Conservation (phyloP, 1,140 invertebrate species). For the Diploscapter pachys region DNA sequence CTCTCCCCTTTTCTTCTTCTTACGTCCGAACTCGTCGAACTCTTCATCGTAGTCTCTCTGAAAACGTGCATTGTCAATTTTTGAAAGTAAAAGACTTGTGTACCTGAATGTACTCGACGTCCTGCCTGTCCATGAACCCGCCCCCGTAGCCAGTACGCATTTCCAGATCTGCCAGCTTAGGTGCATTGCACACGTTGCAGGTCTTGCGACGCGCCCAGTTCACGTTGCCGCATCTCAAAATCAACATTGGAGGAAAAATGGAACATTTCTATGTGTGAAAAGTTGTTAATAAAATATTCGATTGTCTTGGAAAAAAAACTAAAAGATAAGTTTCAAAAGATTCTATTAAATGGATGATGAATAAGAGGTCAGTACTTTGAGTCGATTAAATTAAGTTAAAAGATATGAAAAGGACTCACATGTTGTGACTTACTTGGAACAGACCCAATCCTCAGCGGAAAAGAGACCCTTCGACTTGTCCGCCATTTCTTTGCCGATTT, state of each 20-base stretch:
- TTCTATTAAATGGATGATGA: too few species aligned
- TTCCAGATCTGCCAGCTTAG: constrained; percentile 87
- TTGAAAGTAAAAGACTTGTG: too few species aligned
- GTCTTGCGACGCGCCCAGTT: constrained; percentile 94
- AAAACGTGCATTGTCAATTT: too few species aligned
- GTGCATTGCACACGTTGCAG: constrained; percentile 98
- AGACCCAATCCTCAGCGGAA: constrained; percentile 98
- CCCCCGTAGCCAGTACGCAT: constrained; percentile 66
- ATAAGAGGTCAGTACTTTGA: too few species aligned
- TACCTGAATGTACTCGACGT: constrained; percentile 77
- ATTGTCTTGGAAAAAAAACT: constrained; percentile 54
- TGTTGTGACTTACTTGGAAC: constrained; percentile 72
- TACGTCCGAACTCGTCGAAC: constrained; percentile 90
- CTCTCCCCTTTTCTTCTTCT: constrained; percentile 70
- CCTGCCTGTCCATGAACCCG: constrained; percentile 82
- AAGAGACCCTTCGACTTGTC: constrained; percentile 97
- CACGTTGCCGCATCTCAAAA: constrained; percentile 84
- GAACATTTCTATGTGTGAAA: constrained; percentile 8
- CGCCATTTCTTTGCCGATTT: constrained; percentile 94
- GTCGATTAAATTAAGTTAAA: too few species aligned
- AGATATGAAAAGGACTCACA: too few species aligned
- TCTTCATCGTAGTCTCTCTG: constrained; percentile 71
- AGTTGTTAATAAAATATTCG: constrained; percentile 23
- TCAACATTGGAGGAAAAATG: too few species aligned
- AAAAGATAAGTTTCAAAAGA: neutral